phyloP scores from a whole-genome alignment of 1,140 invertebrate species.

The Tetraneura akinire region DNA sequence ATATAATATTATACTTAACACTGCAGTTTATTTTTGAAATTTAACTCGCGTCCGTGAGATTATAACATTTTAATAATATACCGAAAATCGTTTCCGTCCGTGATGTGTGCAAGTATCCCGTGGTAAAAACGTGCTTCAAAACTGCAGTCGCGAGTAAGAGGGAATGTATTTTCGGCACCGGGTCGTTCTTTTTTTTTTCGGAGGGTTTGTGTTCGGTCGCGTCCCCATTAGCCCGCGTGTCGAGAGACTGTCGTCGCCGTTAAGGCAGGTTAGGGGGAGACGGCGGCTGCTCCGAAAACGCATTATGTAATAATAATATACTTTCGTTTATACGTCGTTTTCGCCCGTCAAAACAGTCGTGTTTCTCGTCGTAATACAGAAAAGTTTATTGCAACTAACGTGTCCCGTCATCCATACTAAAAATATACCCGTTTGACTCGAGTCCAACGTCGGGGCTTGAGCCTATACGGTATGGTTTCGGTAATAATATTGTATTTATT shows the following conservation, averaged over 20 bases:
- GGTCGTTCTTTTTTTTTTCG: conserved; percentile 1
- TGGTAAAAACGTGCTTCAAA: background rate
- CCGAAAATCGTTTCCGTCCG: no score
- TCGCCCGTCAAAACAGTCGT: background rate
- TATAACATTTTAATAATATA: no score
- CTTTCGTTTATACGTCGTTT: background rate
- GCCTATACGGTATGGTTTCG: no score
- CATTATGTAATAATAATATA: background rate
- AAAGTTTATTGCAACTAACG: no score
- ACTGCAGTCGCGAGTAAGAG: background rate
- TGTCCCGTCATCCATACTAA: background rate
- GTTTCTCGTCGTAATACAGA: no score
- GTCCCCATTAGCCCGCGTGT: conserved; percentile 31
- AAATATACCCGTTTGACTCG: background rate
- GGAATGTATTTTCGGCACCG: conserved; percentile 38
- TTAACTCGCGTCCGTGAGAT: no score
- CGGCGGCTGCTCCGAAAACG: background rate
- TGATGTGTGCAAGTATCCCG: no score
- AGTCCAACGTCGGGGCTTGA: no score
- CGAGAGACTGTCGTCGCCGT: conserved; percentile 40
- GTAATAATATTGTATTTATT: no score
- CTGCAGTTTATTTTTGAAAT: no score
- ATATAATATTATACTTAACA: no score
- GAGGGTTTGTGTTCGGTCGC: conserved; percentile 9
- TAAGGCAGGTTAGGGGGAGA: conserved; percentile 50